These are phyloP conservation scores for Tineola bisselliella DNA, from an alignment of 2,888 invertebrate genomes.

Conservation along the genomic window DNA sequence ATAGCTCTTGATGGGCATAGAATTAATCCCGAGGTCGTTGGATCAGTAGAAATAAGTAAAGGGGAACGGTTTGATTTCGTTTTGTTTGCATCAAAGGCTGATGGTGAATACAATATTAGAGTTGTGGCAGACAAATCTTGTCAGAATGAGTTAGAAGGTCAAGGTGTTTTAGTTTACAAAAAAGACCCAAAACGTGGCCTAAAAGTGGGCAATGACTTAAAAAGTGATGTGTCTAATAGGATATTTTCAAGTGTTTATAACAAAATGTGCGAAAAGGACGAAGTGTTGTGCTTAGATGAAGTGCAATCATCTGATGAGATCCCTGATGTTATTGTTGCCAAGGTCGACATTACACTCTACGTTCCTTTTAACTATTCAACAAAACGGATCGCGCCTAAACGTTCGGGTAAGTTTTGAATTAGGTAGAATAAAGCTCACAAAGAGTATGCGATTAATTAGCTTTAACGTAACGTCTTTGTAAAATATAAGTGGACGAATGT, in stretches of 20 bases:
- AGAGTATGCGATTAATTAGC: background rate
- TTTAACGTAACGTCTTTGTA: background rate
- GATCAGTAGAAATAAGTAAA: slow-evolving; percentile 68
- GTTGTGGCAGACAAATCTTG: slow-evolving; percentile 61
- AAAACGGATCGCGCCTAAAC: slow-evolving; percentile 49
- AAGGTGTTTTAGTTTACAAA: slow-evolving; percentile 61
- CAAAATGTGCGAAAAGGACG: slow-evolving; percentile 50
- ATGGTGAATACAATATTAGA: slow-evolving; percentile 70
- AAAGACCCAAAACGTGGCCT: slow-evolving; percentile 30
- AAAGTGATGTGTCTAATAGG: background rate
- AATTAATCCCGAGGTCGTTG: slow-evolving; percentile 66
- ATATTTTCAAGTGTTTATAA: slow-evolving; percentile 48
- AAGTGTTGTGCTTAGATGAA: slow-evolving; percentile 68
- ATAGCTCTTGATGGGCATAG: slow-evolving; percentile 78
- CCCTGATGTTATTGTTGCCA: slow-evolving; percentile 51
- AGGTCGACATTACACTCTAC: slow-evolving; percentile 69
- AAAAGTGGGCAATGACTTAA: slow-evolving; percentile 14
- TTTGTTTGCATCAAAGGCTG: slow-evolving; percentile 68
- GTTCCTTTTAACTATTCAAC: slow-evolving; percentile 74
- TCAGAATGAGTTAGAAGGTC: slow-evolving; percentile 56
- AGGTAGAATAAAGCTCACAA: background rate
- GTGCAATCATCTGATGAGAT: slow-evolving; percentile 63
- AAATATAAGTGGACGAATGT: too few species aligned
- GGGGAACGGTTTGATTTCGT: slow-evolving; percentile 83
- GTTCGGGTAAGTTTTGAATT: slow-evolving; percentile 45